These are phyloP conservation scores for Lumbricus terrestris DNA, from an alignment of 2,888 invertebrate genomes.

Conservation along the genomic window DNA sequence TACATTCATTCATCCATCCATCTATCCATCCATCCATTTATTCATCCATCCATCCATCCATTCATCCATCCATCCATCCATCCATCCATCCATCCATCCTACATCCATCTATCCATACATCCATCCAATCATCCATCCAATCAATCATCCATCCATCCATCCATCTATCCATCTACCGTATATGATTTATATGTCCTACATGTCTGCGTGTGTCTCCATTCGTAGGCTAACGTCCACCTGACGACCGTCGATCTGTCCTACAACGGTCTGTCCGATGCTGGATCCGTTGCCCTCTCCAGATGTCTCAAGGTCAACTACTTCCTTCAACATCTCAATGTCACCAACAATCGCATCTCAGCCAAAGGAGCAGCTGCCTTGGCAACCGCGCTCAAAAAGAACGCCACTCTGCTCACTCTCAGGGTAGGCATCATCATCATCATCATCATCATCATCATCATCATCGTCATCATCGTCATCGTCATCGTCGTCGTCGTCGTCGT, in stretches of 20 bases:
- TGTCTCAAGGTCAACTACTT: slow-evolving; percentile 46
- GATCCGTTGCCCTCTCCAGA: slow-evolving; percentile 46
- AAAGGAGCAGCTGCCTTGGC: slow-evolving; percentile 47
- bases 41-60: background rate
- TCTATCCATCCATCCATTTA: background rate
- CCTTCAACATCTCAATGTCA: slow-evolving; percentile 48
- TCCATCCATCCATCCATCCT: too few relatives aligned
- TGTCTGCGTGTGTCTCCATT: background rate
- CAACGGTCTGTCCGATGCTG: slow-evolving; percentile 53
- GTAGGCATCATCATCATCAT: background rate
- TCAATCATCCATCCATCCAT: background rate
- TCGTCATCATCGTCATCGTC: too few relatives aligned
- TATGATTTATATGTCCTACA: background rate
- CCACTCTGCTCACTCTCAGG: slow-evolving; percentile 43
- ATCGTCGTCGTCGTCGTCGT: too few relatives aligned
- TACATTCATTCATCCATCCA: background rate
- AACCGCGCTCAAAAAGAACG: slow-evolving; percentile 46
- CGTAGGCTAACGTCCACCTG: slow-evolving; percentile 48
- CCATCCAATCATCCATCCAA: background rate
- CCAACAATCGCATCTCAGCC: slow-evolving; percentile 49
- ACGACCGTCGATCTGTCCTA: slow-evolving; percentile 48
- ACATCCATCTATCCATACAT: background rate
- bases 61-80: background rate
- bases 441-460: too few relatives aligned
- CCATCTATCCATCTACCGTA: background rate